Base-by-base conservation (phyloP, 1,140 invertebrate species). In the Colletes latitarsis region DNA sequence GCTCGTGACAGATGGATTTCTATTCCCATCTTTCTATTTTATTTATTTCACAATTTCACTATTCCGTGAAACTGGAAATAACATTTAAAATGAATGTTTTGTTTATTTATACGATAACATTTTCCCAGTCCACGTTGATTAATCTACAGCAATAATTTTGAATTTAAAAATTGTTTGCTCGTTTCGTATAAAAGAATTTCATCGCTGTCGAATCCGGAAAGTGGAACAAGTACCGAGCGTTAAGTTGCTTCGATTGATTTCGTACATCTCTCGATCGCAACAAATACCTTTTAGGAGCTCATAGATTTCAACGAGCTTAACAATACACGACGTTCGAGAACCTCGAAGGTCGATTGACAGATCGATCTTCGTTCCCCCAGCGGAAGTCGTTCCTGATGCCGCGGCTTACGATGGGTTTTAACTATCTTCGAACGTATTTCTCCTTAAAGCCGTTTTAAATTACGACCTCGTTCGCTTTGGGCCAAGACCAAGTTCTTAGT, bases 401-500 rank as follows among this genome's bases (percentile, higher is more conserved):
- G 5, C 6, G 58, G 43, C 67, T 77, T 70, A 70, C 76, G 53
- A 30, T 55, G 0, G 43, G 70, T 80, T 63, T 74, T 70, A 70
- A 77, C 66, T 63, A 71, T 77, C 77, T 60, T 62, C 71, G 15
- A 74, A 73, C 49, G 55, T 68, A 64, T 60, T 79, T 73, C 67
- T 76, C 53, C 41, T 76, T 63, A 43, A 76, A 78, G 68, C 43
- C 62, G 21, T 21, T 57, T 71, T 63, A 85, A 82, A 85, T 86
- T 78, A 77, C 53, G 46, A 70, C 46, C 43, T 52, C 62, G 39
- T 69, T 72, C 75, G 57, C 58, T 81, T 41, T 19, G 6, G 3
- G 6, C 39, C 52, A 14, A 17, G 69, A 53, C 21, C 14, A 6
- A 46, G 12, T 39, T 52, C 69, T 62, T 41, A 46, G 41, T 75